Percentiles rank a stretch among this genome's conserved stretches.
Evolutionary conservation across 1,140 invertebrate species (phyloP).

Genomic region (Pararge aegeria): DNA sequence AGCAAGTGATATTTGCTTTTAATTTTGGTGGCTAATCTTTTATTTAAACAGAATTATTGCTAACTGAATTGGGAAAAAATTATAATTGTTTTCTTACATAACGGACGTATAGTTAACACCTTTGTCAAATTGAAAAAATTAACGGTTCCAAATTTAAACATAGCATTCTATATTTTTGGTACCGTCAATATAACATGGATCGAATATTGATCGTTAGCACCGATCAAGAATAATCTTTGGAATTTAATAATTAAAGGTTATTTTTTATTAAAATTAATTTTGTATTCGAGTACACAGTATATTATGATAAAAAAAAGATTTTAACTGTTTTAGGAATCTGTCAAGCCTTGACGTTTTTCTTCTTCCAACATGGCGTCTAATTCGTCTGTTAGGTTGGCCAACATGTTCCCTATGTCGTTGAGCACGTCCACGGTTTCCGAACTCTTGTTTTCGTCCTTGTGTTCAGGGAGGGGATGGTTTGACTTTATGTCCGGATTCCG

Average conservation of each 20-base stretch:
- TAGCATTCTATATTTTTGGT: conserved; percentile 1
- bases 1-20: no score
- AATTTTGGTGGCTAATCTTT: background rate
- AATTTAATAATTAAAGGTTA: conserved; percentile 36
- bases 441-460: conserved; percentile 63
- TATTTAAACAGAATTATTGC: background rate
- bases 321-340: conserved; percentile 75
- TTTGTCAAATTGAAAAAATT: background rate
- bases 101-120: conserved; percentile 1
- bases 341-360: conserved; percentile 90
- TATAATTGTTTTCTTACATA: conserved; percentile 4
- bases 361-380: conserved; percentile 96
- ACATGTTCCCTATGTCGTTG: conserved; percentile 98
- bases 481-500: conserved; percentile 63
- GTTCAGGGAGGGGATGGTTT: conserved; percentile 49
- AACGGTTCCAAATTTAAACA: background rate
- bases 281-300: conserved; percentile 53
- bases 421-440: conserved; percentile 92
- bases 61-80: background rate
- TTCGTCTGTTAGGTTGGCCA: conserved; percentile 95
- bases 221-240: conserved; percentile 53
- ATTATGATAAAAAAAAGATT: conserved; percentile 11
- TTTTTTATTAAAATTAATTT: conserved; percentile 34
- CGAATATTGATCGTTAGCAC: conserved; percentile 24
- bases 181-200: conserved; percentile 17